Base-by-base conservation (phyloP, 2,113 vertebrate species). In the Corythornis vintsioides region DNA sequence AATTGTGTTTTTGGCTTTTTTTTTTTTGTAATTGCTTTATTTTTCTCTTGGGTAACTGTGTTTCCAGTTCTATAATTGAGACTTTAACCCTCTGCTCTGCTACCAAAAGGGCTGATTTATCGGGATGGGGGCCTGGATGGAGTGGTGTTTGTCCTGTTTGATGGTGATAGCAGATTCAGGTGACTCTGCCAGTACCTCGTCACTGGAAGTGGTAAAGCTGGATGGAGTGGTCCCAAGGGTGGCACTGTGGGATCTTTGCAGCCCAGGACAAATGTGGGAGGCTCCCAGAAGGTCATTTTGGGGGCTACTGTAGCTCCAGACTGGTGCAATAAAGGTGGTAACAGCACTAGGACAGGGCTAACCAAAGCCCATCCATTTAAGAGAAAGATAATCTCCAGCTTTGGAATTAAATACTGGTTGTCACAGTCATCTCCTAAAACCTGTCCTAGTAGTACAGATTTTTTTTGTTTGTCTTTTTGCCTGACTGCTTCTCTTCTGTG, bases 41-140 rank as follows among this genome's bases (percentile, higher is more conserved):
- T 93, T 92, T 93, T 92, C 91, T 94, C 91, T 92, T 95, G 94
- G 85, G 87, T 93, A 92, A 76, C 87, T 82, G 87, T 78, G 55
- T 93, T 96, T 92, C 93, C 67, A 93, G 14, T 91, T 89, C 67
- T 85, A 45, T 91, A 92, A 94, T 60, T 84, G 64, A 17, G 6
- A 73, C 55, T 91, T 88, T 92, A 96, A 94, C 89, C 55, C 87
- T 73, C 59, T 83, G 35, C 25, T 82, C 59, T 89, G 42, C 87
- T 63, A 38, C 50, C 31, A 1, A 16, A 75, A 16, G 7, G 40
- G 25, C 10, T 65, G 33, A 5, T 35, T 75, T 59, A 11, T 29
- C 3, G 9, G 29, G 29, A 17, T 42, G 29, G 17, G 12, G 10
- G 6, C 35, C 12, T 59, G 21, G 48, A 22, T 25, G 24, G 25